Conservation (phyloP, 2,113 vertebrate species). For the Climacteris rufus region DNA sequence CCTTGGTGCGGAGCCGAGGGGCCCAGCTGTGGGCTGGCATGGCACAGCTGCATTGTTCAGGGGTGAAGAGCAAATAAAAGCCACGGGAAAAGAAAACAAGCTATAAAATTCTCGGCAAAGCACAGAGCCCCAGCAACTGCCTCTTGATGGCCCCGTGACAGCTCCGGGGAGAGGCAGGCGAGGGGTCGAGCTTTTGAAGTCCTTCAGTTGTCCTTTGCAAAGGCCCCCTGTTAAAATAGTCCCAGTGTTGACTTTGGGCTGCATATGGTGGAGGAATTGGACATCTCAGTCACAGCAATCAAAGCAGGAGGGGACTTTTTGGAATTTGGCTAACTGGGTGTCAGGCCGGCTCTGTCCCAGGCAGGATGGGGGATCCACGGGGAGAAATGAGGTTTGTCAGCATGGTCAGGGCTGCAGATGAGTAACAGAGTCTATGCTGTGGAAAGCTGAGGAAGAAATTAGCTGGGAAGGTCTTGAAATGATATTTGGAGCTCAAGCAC, state of each 20-base stretch:
- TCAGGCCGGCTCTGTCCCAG: not conserved
- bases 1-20: slow-evolving; percentile 11
- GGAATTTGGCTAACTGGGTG: not conserved
- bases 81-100: slow-evolving; percentile 76
- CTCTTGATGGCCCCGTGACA: slow-evolving; percentile 65
- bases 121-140: slow-evolving; percentile 33
- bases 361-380: accelerated
- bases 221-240: slow-evolving; percentile 56
- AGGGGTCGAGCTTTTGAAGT: slow-evolving; percentile 64
- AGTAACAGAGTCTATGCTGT: accelerated
- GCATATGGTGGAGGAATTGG: slow-evolving; percentile 22
- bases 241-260: slow-evolving; percentile 44
- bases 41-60: slow-evolving; percentile 65
- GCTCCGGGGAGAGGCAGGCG: slow-evolving; percentile 8
- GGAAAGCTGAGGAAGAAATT: not conserved
- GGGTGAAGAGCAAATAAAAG: slow-evolving; percentile 75
- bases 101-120: slow-evolving; percentile 70
- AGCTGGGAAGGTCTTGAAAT: not conserved
- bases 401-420: not conserved
- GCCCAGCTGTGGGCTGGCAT: slow-evolving; percentile 63
- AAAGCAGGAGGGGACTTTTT: not conserved
- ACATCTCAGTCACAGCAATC: not conserved
- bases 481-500: not conserved
- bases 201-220: slow-evolving; percentile 28
- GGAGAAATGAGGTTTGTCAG: not conserved